Evolutionary conservation across 2,888 invertebrate species (phyloP), one percentile per base, ranked within the genome.

Genomic region (Drosophila austrosaltans): DNA sequence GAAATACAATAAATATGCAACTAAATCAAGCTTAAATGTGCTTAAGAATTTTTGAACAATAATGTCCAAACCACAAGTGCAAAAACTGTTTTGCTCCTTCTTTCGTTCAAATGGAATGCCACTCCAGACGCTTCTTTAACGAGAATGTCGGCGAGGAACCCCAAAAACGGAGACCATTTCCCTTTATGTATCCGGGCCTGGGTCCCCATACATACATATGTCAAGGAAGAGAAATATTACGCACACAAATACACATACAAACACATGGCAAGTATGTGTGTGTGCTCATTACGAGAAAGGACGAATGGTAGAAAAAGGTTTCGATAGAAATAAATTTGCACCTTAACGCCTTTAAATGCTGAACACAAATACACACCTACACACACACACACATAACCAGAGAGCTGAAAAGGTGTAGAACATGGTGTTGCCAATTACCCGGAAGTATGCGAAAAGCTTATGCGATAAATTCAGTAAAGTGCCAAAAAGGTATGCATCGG

Each of bases 281-380:
- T 87, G 90, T 86, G 90, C 89, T 90, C 90, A 89, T 90, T 89
- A 86, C 85, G 68, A 69, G 69, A 57, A 54, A 63, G 57, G 69
- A 63, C 40, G 56, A 53, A 48, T n/a, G 44, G 63, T 39, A 48
- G 30, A 67, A 82, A 89, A 87, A 86, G 90, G 89, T 86, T 84
- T 80, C 78, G 74, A 57, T 79, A 77, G 75, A 90, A 82, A 90
- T 90, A 90, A 90, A 89, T 89, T 90, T 89, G 81, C 89, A 90
- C 90, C 90, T 89, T 90, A 87, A 87, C 89, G 90, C 89, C 89
- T 89, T 89, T 89, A 87, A 88, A 89, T 82, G 87, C 75, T 72
- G 82, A 74, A 73, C 75, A 57, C 74, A 79, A 68, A 72, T 77
- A 72, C 73, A 61, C 63, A 53, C 44, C 54, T 6, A 32, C 32